Evolutionary conservation across 2,797 vertebrate genomes (phyloP).

Genomic region (Leptodactylus fallax): DNA sequence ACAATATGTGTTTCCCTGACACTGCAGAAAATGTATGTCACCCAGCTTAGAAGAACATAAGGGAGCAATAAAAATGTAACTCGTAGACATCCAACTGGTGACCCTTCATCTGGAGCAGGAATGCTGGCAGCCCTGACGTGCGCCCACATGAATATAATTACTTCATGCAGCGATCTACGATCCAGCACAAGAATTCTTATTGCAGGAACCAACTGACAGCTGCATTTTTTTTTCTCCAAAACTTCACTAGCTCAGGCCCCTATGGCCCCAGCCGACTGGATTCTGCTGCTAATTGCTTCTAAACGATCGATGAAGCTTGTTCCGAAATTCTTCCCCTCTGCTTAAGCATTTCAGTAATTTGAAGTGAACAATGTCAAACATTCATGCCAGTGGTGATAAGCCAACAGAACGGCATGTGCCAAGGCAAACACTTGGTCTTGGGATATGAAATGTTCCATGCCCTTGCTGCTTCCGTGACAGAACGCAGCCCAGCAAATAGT

Average conservation of each 20-base stretch:
- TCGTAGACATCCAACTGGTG: slow-evolving; percentile 37
- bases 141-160: slow-evolving; percentile 32
- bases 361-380: slow-evolving; percentile 51
- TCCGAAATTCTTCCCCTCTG: slow-evolving; percentile 37
- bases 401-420: slow-evolving; percentile 53
- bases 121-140: slow-evolving; percentile 18
- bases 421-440: slow-evolving; percentile 63
- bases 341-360: slow-evolving; percentile 61
- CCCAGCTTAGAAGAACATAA: slow-evolving; percentile 19
- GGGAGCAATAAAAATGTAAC: slow-evolving; percentile 28
- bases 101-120: slow-evolving; percentile 17
- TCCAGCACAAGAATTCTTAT: not conserved
- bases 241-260: slow-evolving; percentile 11
- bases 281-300: slow-evolving; percentile 41
- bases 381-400: slow-evolving; percentile 63
- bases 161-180: slow-evolving; percentile 8
- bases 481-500: not conserved
- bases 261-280: not conserved
- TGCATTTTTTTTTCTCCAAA: slow-evolving; percentile 12
- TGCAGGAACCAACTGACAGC: slow-evolving; percentile 13
- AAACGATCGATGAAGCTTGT: slow-evolving; percentile 31
- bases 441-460: slow-evolving; percentile 48
- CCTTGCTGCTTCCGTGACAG: not conserved
- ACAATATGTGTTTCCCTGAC: slow-evolving; percentile 26
- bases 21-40: not conserved